phyloP scores from a whole-genome alignment of 2,113 vertebrate species.

The Pica pica region DNA sequence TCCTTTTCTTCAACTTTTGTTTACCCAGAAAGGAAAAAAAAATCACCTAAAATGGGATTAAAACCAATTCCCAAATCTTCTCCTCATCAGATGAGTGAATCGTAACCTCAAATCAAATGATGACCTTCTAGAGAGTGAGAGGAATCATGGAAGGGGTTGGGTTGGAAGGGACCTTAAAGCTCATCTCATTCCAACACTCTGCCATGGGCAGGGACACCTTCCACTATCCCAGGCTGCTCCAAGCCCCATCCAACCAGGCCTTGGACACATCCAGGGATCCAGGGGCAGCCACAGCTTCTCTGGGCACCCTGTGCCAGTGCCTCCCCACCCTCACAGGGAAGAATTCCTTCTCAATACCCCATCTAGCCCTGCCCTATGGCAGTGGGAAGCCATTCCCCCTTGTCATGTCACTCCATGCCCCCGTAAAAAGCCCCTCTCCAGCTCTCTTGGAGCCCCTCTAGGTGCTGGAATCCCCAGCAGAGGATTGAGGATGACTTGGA shows the following conservation, averaged over 20 bases:
- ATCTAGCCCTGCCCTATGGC: neutral
- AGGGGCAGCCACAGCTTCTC: neutral
- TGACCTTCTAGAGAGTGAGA: accelerated
- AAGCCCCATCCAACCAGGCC: accelerated
- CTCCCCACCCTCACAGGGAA: accelerated
- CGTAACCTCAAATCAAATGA: neutral
- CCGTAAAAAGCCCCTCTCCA: neutral
- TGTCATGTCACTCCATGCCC: neutral
- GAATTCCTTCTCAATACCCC: neutral
- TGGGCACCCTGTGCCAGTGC: neutral
- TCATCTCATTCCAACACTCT: neutral
- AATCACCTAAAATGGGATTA: neutral
- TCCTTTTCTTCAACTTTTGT: neutral
- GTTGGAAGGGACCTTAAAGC: neutral
- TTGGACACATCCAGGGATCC: neutral
- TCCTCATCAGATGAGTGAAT: neutral
- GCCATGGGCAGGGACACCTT: neutral
- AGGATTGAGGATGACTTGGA: neutral
- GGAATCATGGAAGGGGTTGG: neutral
- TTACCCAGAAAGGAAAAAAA: neutral
- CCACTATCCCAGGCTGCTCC: accelerated
- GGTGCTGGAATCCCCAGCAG: neutral
- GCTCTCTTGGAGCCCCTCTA: neutral
- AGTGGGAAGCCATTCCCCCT: neutral
- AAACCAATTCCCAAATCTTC: accelerated